Evolutionary conservation across 2,888 invertebrate species (phyloP).

Genomic region (Helobdella robusta): DNA sequence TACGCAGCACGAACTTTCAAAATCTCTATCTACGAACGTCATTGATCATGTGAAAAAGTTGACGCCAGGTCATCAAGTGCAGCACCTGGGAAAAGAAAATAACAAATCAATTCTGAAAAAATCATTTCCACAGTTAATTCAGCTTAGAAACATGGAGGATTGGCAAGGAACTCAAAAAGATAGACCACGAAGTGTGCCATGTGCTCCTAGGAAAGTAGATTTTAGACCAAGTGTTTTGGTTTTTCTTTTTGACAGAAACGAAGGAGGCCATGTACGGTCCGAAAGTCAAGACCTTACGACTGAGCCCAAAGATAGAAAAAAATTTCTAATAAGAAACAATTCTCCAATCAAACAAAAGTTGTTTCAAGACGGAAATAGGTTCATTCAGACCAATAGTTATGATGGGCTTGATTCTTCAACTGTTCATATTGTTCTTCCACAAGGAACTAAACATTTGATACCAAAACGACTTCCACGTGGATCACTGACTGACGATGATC

Average conservation of each 20-base stretch:
- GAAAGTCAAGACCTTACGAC: conserved; percentile 23
- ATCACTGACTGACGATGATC: background rate
- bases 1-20: no score
- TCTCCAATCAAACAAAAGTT: background rate
- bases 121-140: background rate
- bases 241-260: conserved; percentile 27
- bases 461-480: background rate
- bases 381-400: background rate
- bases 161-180: conserved; percentile 1
- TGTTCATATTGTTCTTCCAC: background rate
- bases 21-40: no score
- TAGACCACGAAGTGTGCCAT: conserved; percentile 6
- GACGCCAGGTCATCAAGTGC: no score
- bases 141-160: background rate
- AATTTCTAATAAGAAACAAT: conserved; percentile 22
- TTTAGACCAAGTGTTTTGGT: conserved; percentile 26
- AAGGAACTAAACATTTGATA: background rate
- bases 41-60: no score
- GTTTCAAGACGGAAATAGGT: no score
- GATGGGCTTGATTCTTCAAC: background rate
- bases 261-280: conserved; percentile 25
- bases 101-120: conserved; percentile 25
- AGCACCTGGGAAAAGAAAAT: conserved; percentile 23
- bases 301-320: conserved; percentile 26
- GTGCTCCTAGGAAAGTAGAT: conserved; percentile 22